Base-by-base conservation (phyloP, 2,888 invertebrate genomes). In the Lasioglossum zephyrum region DNA sequence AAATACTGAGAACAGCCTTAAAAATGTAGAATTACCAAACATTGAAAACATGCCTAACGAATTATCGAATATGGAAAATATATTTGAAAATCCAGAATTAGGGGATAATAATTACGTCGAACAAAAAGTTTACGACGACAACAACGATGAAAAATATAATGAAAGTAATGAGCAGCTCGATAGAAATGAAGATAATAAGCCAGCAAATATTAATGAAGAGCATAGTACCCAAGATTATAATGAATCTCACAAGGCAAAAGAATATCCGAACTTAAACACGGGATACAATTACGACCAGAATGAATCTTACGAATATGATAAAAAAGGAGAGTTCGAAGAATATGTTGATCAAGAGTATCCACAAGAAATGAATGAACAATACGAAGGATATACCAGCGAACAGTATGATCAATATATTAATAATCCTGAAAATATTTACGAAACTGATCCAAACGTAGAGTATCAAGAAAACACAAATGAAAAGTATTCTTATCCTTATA, bases 401-500 rank as follows among this genome's bases (percentile, higher is more conserved):
- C 91, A 85, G 78, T 78, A 81, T 18, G 85, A 31, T 5, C 88
- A 89, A 76, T 86, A 86, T 11, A 72, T 26, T 0, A 73, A 70
- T 11, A 16, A 70, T 60, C 22, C 77, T 53, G 78, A 74, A 47
- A 75, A 81, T 44, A 78, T 85, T 47, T 81, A 84, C n/a, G 79
- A 77, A 49, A 70, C 83, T 22, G 83, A 91, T 75, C 78, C 88
- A 0, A 84, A 90, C 11, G 66, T 60, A 1, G 84, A 90, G 6
- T 89, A 90, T 69, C 82, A 78, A 22, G 89, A 90, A 11, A 79
- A 87, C 0, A 66, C 60, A 49, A 74, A 84, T 69, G 41, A 90
- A 44, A 82, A 91, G 63, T 89, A 89, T 53, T 66, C 69, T 26
- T 84, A 73, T 0, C 81, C 86, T 53, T 79, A 84, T 4, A 81